Conservation (phyloP, 2,888 invertebrate genomes). For the Elegia similella region DNA sequence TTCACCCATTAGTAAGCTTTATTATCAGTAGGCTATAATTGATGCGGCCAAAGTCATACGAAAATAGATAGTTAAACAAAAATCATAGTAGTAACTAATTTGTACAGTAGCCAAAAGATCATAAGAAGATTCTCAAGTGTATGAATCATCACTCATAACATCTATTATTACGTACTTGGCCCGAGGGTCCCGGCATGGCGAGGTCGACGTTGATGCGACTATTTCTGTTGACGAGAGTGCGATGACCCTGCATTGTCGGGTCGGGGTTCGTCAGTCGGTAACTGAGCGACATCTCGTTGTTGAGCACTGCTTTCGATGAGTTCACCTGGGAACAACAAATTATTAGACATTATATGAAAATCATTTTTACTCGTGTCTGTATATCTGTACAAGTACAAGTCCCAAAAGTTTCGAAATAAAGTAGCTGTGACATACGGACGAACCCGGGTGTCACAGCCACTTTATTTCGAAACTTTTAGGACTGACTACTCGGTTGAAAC, state of each 20-base stretch:
- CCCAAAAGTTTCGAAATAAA: too few relatives aligned
- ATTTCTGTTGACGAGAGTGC: conserved; percentile 52
- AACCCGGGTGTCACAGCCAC: too few relatives aligned
- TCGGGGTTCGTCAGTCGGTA: conserved; percentile 81
- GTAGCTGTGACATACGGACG: too few relatives aligned
- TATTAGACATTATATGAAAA: too few relatives aligned
- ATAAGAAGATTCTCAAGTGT: neutral
- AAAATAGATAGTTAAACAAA: too few relatives aligned
- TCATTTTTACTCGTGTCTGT: neutral
- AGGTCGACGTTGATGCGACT: conserved; percentile 72
- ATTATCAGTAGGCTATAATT: too few relatives aligned
- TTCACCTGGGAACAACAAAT: conserved; percentile 78
- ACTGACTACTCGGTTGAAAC: too few relatives aligned
- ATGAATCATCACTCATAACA: conserved; percentile 12
- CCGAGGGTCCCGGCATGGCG: conserved; percentile 67
- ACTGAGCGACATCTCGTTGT: conserved; percentile 86
- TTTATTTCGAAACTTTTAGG: too few relatives aligned
- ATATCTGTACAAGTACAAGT: too few relatives aligned
- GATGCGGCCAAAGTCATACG: too few relatives aligned
- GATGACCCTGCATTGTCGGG: conserved; percentile 58
- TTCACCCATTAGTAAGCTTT: too few relatives aligned
- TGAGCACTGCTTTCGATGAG: conserved; percentile 91
- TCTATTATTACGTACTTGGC: conserved; percentile 43
- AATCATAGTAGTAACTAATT: neutral
- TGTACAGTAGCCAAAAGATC: neutral